These are phyloP conservation scores for Mus spicilegus DNA, from an alignment of 2,113 vertebrate species.

Conservation along the genomic window DNA sequence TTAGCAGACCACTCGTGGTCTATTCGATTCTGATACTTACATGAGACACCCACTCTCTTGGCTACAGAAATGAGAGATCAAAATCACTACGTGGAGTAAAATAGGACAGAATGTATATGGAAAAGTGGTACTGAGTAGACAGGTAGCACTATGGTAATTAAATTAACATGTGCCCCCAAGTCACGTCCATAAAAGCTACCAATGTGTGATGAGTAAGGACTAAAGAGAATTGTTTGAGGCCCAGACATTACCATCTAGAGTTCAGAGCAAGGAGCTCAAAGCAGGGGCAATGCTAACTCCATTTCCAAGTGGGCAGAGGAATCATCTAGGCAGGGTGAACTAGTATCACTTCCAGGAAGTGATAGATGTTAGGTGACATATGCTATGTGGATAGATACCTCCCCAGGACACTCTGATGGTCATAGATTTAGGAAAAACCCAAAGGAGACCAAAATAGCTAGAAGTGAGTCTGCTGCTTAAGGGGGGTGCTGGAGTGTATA, in stretches of 20 bases:
- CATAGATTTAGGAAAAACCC: neutral
- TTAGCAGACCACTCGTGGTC: slow-evolving; percentile 70
- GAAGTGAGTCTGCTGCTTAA: rapidly evolving
- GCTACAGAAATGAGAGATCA: slow-evolving; percentile 76
- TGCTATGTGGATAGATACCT: neutral
- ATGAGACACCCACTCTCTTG: slow-evolving; percentile 66
- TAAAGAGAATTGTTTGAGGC: neutral
- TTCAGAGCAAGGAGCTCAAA: neutral
- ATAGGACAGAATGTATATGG: slow-evolving; percentile 55
- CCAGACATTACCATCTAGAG: no score
- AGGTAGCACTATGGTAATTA: slow-evolving; percentile 42
- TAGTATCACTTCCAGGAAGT: neutral
- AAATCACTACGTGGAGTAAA: slow-evolving; percentile 79
- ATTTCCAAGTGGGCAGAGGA: neutral
- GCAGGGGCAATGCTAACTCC: neutral
- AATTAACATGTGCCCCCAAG: neutral
- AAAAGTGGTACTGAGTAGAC: slow-evolving; percentile 63
- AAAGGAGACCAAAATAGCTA: neutral
- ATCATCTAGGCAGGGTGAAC: neutral
- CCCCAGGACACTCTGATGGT: neutral
- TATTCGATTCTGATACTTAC: slow-evolving; percentile 75
- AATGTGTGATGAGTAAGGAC: neutral
- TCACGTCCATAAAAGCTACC: slow-evolving; percentile 21
- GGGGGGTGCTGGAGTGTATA: neutral
- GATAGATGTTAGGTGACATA: neutral